phyloP scores from a whole-genome alignment of 2,113 vertebrate genomes.

The Sander lucioperca region DNA sequence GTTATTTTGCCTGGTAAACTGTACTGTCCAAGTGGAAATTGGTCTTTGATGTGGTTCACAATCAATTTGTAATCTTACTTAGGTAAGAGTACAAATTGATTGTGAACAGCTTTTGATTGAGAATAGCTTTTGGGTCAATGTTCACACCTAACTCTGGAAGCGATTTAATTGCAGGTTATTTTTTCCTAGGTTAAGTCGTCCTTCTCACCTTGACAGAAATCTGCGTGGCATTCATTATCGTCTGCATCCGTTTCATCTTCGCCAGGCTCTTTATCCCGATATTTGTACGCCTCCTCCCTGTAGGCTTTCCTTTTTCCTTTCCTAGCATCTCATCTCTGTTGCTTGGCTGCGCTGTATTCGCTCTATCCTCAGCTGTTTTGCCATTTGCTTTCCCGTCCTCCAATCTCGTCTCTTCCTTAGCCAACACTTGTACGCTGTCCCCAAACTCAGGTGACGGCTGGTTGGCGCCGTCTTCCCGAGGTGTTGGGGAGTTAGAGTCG shows the following conservation, averaged over 20 bases:
- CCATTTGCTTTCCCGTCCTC: background rate
- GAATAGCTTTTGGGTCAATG: background rate
- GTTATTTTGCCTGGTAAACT: background rate
- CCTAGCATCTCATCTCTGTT: background rate
- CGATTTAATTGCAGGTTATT: background rate
- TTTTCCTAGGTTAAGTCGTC: background rate
- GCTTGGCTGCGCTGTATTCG: background rate
- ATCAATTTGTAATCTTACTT: background rate
- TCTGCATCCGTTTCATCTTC: constrained; percentile 44
- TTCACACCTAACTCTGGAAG: background rate
- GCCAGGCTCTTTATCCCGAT: constrained; percentile 31
- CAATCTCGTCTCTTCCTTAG: background rate
- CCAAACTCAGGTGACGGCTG: background rate
- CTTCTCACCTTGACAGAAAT: constrained; percentile 68
- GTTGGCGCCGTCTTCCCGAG: background rate
- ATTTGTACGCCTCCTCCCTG: background rate
- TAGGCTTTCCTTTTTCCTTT: background rate
- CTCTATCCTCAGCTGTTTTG: background rate
- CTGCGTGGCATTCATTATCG: constrained; percentile 23
- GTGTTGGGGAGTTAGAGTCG: background rate
- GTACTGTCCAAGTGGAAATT: background rate
- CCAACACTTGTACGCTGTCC: accelerated
- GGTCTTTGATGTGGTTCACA: background rate
- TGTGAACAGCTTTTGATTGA: too few species aligned
- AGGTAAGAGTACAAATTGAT: too few species aligned